phyloP scores from a whole-genome alignment of 1,140 invertebrate species.

The Lordiphosa collinella region DNA sequence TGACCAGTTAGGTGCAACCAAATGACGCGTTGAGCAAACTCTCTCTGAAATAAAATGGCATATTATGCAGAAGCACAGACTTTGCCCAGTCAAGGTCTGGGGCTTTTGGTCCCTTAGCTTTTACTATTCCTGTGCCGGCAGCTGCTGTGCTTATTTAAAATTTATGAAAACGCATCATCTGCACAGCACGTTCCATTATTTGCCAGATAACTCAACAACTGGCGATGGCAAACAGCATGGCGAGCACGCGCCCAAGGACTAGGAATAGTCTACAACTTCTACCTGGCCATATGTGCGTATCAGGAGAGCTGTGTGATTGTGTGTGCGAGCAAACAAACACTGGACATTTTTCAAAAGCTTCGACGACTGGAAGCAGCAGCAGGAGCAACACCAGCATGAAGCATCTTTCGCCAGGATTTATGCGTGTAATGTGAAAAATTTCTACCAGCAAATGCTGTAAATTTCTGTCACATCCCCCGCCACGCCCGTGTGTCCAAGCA shows the following conservation, averaged over 20 bases:
- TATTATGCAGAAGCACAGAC: conserved; percentile 60
- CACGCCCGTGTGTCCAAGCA: conserved; percentile 22
- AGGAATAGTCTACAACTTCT: conserved; percentile 11
- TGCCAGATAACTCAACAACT: conserved; percentile 74
- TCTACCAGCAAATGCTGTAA: conserved; percentile 63
- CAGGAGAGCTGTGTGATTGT: conserved; percentile 12
- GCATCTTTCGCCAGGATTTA: conserved; percentile 63
- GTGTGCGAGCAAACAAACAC: conserved; percentile 48
- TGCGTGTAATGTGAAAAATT: conserved; percentile 72
- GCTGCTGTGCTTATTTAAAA: conserved; percentile 64
- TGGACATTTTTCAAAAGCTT: conserved; percentile 70
- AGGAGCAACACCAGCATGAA: conserved; percentile 25
- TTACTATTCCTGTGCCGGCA: conserved; percentile 17
- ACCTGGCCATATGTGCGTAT: conserved; percentile 31
- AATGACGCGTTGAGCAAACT: conserved; percentile 19
- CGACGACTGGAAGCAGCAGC: conserved; percentile 34
- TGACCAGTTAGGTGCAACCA: conserved; percentile 19
- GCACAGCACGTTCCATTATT: conserved; percentile 77
- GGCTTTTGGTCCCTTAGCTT: not conserved
- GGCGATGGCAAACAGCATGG: conserved; percentile 56
- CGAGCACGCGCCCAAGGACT: conserved; percentile 63
- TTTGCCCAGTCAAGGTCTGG: conserved; percentile 4
- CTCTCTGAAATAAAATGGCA: conserved; percentile 36
- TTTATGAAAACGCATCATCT: conserved; percentile 78
- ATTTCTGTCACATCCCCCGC: conserved; percentile 55